Evolutionary conservation across 2,113 vertebrate species (phyloP).

Genomic region (Candoia aspera): DNA sequence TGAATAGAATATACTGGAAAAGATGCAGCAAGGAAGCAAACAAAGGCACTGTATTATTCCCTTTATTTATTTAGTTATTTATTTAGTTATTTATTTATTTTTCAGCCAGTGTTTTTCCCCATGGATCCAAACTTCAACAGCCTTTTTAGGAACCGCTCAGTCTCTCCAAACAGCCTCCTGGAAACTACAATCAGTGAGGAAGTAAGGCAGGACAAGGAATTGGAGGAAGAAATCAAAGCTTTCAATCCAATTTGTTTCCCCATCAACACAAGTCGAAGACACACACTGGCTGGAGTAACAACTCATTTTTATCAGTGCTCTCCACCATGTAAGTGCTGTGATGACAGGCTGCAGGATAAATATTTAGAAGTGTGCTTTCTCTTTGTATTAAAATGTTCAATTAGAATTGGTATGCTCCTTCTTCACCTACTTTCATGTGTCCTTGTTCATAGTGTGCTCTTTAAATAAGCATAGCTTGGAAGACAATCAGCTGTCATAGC

Average conservation of each 20-base stretch:
- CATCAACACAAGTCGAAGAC: conserved; percentile 83
- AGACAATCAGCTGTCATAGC: neutral
- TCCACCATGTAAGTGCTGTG: conserved; percentile 85
- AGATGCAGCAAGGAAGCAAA: neutral
- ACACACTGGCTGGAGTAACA: conserved; percentile 92
- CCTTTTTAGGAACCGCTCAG: conserved; percentile 81
- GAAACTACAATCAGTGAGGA: conserved; percentile 90
- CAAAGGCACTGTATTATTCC: conserved; percentile 32
- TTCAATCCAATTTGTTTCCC: conserved; percentile 72
- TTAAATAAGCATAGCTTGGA: neutral
- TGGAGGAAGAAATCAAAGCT: conserved; percentile 80
- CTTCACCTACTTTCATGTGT: neutral
- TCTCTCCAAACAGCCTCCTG: conserved; percentile 88
- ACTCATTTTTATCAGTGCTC: conserved; percentile 83
- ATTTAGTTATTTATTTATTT: conserved; percentile 37
- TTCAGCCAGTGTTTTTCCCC: conserved; percentile 85
- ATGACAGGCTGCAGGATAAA: accelerated
- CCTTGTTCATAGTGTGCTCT: neutral
- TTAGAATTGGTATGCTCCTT: neutral
- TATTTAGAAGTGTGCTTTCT: neutral
- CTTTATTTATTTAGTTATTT: conserved; percentile 41
- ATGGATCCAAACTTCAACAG: conserved; percentile 83
- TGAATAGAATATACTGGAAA: neutral
- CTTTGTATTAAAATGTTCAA: neutral
- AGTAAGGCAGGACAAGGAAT: conserved; percentile 80